Base-by-base conservation (phyloP, 2,797 vertebrate genomes). In the Apodemus agrarius region DNA sequence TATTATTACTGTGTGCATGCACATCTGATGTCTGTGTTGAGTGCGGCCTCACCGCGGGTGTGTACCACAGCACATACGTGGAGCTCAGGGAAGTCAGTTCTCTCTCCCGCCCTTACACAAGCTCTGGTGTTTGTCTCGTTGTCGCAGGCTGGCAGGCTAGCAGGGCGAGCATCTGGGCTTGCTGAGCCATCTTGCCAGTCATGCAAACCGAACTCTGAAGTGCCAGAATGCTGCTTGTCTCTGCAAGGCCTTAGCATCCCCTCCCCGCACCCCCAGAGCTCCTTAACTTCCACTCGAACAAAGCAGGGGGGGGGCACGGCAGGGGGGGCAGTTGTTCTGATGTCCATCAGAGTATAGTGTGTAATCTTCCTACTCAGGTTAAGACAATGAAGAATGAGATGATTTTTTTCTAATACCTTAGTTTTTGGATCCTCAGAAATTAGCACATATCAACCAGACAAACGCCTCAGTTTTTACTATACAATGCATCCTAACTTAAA, bases 361-460 rank as follows among this genome's bases (percentile, higher is more conserved):
- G 74, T 82, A 75, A 75, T 79, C 74, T 96, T 92, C 84, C 74
- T 97, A 90, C 82, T 19, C 65, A 97, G 65, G 63, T 5, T 0
- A 72, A 26, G 57, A 59, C 78, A 78, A 80, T 12, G 29, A 26
- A 90, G 46, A 96, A 2, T 12, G 92, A 61, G 80, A 63, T 74
- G 16, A 95, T 94, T 85, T 92, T 26, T 93, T 85, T 92, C 86
- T 26, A 95, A 31, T 49, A 63, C 54, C 54, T 88, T 94, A 89
- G 78, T 26, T n/a, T 82, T 63, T 86, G 59, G 88, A 29, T 95
- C 82, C 89, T 89, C 93, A 91, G 93, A 98, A 89, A 93, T 76
- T 65, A 74, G 37, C 84, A 91, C 87, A 0, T 22, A 6, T 9
- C 46, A 31, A 80, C 46, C 65, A 96, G 96, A 95, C 21, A 14